phyloP scores from a whole-genome alignment of 1,140 invertebrate species.

The Harpegnathos saltator region DNA sequence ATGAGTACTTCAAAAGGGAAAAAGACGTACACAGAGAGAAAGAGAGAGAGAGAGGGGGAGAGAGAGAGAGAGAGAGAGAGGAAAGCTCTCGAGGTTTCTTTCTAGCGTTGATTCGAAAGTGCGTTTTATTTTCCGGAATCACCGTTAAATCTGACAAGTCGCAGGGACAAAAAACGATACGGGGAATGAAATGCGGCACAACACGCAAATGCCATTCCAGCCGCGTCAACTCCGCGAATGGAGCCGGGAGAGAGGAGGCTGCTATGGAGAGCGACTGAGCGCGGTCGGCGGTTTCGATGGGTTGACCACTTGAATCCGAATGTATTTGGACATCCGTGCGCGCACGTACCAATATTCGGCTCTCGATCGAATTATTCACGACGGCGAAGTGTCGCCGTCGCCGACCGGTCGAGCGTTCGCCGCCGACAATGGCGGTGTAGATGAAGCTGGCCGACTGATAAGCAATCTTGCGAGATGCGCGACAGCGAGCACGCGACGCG shows the following conservation, averaged over 20 bases:
- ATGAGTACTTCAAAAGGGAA: too few species aligned
- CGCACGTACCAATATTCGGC: neutral
- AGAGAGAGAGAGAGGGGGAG: too few species aligned
- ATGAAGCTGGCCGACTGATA: conserved; percentile 25
- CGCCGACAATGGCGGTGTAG: neutral
- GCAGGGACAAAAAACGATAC: conserved; percentile 16
- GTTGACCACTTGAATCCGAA: conserved; percentile 47
- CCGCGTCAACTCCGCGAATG: neutral
- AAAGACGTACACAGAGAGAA: too few species aligned
- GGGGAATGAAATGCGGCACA: neutral
- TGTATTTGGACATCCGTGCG: conserved; percentile 42
- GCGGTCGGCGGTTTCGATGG: conserved; percentile 42
- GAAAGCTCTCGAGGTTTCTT: too few species aligned
- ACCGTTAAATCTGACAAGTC: neutral
- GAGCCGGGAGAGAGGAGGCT: conserved; percentile 4
- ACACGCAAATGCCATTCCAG: conserved; percentile 38
- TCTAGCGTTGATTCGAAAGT: too few species aligned
- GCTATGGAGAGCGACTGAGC: conserved; percentile 26
- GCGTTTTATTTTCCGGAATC: neutral
- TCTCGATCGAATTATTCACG: conserved; percentile 47
- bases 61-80: too few species aligned
- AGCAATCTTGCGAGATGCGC: neutral
- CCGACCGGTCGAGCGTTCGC: conserved; percentile 10
- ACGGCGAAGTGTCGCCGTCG: neutral
- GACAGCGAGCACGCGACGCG: neutral